Percentiles rank a stretch among this genome's conserved stretches.
Conservation (phyloP, 2,113 vertebrate genomes). For the Ariopsis seemanni region DNA sequence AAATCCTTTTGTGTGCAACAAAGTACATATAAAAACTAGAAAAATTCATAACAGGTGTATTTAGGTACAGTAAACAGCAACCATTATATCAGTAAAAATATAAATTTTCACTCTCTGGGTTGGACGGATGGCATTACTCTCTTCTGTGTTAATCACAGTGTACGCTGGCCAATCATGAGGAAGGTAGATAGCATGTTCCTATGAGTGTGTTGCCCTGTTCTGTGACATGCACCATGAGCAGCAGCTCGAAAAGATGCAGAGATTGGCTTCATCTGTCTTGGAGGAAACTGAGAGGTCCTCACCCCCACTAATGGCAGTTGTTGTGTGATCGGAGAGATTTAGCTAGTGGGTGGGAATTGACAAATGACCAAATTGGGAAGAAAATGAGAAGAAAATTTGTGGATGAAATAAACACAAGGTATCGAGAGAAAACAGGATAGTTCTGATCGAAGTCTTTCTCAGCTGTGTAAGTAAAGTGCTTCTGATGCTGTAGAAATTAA, state of each 20-base stretch:
- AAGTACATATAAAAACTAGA: slow-evolving; percentile 27
- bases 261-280: neutral
- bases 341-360: neutral
- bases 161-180: neutral
- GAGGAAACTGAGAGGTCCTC: neutral
- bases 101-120: neutral
- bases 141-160: neutral
- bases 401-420: neutral
- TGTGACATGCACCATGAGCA: neutral
- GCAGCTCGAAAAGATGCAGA: neutral
- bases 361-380: neutral
- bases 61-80: neutral
- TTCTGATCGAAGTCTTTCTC: neutral
- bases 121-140: neutral
- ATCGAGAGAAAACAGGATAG: neutral
- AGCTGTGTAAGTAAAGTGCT: neutral
- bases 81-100: neutral
- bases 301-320: neutral
- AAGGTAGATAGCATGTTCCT: neutral
- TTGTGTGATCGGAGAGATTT: neutral
- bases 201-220: neutral
- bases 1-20: neutral
- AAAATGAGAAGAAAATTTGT: neutral
- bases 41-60: slow-evolving; percentile 29
- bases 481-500: neutral